Evolutionary conservation across 2,797 vertebrate genomes (phyloP), one percentile per base, ranked within the genome.

Genomic region (Sparidentex hasta): DNA sequence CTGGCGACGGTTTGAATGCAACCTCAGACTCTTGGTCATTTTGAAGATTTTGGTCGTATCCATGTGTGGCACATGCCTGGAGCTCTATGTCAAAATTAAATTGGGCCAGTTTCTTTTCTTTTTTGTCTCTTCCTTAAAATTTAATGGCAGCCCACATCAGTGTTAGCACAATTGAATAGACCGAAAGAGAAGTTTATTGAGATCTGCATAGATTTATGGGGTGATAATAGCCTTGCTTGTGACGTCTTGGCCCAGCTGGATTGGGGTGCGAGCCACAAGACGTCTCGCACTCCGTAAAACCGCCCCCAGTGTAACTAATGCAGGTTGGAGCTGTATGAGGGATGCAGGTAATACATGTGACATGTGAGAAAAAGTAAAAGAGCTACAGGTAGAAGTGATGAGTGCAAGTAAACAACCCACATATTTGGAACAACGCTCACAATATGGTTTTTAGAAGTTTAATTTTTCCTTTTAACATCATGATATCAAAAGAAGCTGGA

Each of bases 151-250:
- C 71, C 88, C 85, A 86, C 85, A 86, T 89, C 80, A 90, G 91
- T 86, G 90, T 93, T 94, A 93, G 93, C 84, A 86, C 86, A 90
- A 90, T 56, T 79, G 81, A 85, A 83, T 78, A 81, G 93, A 92
- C 91, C 86, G 90, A 91, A 91, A 88, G 91, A 92, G 90, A 94
- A 90, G 92, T 95, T 95, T 95, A 96, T 93, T 90, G 95, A 94
- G 94, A 94, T 93, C 94, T 92, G 83, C 57, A 54, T 85, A 90
- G 94, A 96, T 96, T 96, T 95, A 96, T 87, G 92, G 81, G 90
- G 94, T 96, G 95, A 93, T 96, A 96, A 96, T 95, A 90, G 92
- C 79, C 92, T 89, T 82, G 81, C 85, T 90, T 93, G 92, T 92
- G 94, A 95, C 84, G 86, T 92, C 76, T 82, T 29, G 85, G 90